phyloP scores from a whole-genome alignment of 2,113 vertebrate species.

The Felis chaus region DNA sequence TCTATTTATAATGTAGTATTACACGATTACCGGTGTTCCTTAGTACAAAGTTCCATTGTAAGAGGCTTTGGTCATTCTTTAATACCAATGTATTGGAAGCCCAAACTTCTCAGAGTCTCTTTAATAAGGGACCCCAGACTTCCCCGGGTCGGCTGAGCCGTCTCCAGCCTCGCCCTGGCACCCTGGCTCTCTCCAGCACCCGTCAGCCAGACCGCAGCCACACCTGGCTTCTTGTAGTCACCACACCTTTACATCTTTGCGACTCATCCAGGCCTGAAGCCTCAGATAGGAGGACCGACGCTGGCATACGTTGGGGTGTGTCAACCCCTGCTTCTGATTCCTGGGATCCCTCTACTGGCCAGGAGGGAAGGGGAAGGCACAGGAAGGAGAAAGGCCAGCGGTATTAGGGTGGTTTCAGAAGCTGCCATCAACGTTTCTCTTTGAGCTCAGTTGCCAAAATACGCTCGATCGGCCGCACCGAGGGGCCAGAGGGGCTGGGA shows the following conservation, averaged over 20 bases:
- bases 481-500: too few relatives aligned
- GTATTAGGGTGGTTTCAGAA: not conserved
- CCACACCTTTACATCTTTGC: too few relatives aligned
- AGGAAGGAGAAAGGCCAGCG: not conserved
- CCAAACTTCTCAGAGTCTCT: not conserved
- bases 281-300: not conserved
- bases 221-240: rapidly evolving
- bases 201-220: too few relatives aligned
- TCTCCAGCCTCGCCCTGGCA: rapidly evolving
- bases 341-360: not conserved
- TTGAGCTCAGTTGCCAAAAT: not conserved
- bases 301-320: rapidly evolving
- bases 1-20: not conserved
- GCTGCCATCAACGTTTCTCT: not conserved
- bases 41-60: too few relatives aligned
- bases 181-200: not conserved
- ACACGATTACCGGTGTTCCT: not conserved
- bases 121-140: rapidly evolving
- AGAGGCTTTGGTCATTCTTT: not conserved
- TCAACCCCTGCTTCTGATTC: not conserved
- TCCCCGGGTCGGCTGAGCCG: rapidly evolving
- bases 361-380: too few relatives aligned
- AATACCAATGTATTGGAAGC: not conserved
- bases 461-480: rapidly evolving
- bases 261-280: not conserved